Percentiles rank a stretch among this genome's conserved stretches.
These are phyloP conservation scores for Gracilinanus agilis DNA, from an alignment of 2,113 vertebrate species.

Conservation along the genomic window DNA sequence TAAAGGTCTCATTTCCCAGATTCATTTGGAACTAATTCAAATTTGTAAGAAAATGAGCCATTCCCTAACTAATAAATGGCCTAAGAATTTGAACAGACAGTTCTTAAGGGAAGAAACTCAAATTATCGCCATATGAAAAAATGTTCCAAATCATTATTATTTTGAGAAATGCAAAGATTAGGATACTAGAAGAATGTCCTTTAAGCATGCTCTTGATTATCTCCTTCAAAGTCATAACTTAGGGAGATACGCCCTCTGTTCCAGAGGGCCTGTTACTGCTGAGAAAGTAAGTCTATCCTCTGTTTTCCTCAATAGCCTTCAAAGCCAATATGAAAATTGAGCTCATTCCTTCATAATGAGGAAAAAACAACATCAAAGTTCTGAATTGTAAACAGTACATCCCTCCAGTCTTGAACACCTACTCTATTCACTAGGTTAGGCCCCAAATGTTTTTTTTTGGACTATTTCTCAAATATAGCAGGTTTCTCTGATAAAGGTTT, in stretches of 20 bases:
- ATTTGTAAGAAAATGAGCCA: background rate
- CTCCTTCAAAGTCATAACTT: background rate
- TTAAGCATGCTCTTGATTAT: background rate
- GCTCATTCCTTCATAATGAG: background rate
- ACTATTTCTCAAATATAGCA: background rate
- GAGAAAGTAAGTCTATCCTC: background rate
- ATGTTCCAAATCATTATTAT: background rate
- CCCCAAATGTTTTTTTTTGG: background rate
- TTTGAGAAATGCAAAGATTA: background rate
- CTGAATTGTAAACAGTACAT: background rate
- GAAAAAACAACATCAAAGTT: background rate
- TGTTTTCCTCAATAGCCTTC: background rate
- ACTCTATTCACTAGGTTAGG: background rate
- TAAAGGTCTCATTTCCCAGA: background rate
- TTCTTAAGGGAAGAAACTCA: background rate
- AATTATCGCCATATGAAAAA: background rate
- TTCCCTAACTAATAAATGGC: background rate
- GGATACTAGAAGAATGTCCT: background rate
- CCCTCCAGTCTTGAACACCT: background rate
- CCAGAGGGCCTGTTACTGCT: background rate
- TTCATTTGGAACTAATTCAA: background rate
- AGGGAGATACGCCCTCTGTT: background rate
- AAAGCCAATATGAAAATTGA: background rate
- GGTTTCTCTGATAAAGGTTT: too few species aligned
- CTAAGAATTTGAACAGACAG: background rate